phyloP scores from a whole-genome alignment of 2,113 vertebrate genomes.

The Dicaeum eximium region DNA sequence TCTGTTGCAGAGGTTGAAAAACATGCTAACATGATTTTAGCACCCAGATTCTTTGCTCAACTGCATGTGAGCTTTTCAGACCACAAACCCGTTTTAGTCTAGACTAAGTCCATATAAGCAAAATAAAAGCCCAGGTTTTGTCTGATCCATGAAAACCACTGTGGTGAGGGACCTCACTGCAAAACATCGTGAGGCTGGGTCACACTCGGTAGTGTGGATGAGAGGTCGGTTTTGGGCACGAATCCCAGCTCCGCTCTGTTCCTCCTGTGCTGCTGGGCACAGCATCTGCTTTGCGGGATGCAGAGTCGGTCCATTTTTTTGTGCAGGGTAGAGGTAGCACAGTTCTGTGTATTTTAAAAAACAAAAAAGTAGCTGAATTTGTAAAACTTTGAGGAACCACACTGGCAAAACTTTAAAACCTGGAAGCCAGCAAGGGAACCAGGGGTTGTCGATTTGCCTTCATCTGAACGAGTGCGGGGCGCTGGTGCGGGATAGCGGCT shows the following conservation, averaged over 20 bases:
- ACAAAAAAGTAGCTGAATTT: neutral
- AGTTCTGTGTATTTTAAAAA: neutral
- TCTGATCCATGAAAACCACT: neutral
- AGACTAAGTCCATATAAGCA: neutral
- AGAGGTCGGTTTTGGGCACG: rapidly evolving
- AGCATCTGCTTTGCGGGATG: neutral
- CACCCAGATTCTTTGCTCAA: neutral
- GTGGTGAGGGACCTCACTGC: neutral
- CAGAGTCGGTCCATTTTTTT: rapidly evolving
- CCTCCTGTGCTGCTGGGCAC: neutral
- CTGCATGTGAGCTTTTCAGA: neutral
- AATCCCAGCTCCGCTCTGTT: neutral
- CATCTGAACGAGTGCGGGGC: neutral
- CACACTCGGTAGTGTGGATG: rapidly evolving
- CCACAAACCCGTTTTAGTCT: neutral
- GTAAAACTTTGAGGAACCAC: neutral
- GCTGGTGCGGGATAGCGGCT: neutral
- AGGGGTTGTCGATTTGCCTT: neutral
- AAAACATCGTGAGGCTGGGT: rapidly evolving
- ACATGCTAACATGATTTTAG: neutral
- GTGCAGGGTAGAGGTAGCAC: neutral
- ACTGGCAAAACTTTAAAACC: neutral
- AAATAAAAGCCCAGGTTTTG: neutral
- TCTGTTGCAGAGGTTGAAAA: neutral
- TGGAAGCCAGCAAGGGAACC: neutral